Percentiles rank a stretch among this genome's conserved stretches.
phyloP scores from a whole-genome alignment of 1,140 invertebrate species.

The Listronotus bonariensis region DNA sequence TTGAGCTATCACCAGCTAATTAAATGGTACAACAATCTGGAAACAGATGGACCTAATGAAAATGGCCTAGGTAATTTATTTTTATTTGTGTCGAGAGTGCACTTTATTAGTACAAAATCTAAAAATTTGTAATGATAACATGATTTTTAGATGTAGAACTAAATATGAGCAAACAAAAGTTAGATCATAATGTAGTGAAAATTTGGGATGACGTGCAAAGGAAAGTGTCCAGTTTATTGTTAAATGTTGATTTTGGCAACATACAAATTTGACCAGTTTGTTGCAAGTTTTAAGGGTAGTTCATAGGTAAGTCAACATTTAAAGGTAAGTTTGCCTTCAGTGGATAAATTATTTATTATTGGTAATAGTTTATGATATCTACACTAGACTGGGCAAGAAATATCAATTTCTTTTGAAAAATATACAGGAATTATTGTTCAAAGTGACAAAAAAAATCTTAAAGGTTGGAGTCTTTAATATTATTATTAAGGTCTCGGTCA shows the following conservation, averaged over 20 bases:
- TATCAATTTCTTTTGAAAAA: too few species aligned
- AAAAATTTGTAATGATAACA: too few species aligned
- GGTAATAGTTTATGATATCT: too few species aligned
- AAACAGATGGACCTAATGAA: conserved; percentile 31
- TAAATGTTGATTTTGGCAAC: conserved; percentile 76
- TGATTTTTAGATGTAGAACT: conserved; percentile 62
- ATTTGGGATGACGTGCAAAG: conserved; percentile 95
- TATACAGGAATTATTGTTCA: too few species aligned
- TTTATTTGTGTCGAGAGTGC: too few species aligned
- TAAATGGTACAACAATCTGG: conserved; percentile 71
- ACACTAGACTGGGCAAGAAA: too few species aligned
- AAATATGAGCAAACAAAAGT: conserved; percentile 79
- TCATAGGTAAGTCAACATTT: conserved; percentile 64
- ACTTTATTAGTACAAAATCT: too few species aligned
- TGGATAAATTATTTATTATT: too few species aligned
- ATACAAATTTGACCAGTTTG: conserved; percentile 94
- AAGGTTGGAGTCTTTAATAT: too few species aligned
- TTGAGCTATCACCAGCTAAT: conserved; percentile 81
- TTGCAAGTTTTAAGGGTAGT: conserved; percentile 86
- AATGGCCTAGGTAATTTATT: conserved; percentile 8
- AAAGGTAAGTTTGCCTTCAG: too few species aligned
- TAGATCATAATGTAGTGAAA: conserved; percentile 81
- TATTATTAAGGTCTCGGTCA: too few species aligned
- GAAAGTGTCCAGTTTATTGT: conserved; percentile 81
- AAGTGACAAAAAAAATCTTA: too few species aligned